Evolutionary conservation across 2,888 invertebrate genomes (phyloP).

Genomic region (Macrophya annulata): DNA sequence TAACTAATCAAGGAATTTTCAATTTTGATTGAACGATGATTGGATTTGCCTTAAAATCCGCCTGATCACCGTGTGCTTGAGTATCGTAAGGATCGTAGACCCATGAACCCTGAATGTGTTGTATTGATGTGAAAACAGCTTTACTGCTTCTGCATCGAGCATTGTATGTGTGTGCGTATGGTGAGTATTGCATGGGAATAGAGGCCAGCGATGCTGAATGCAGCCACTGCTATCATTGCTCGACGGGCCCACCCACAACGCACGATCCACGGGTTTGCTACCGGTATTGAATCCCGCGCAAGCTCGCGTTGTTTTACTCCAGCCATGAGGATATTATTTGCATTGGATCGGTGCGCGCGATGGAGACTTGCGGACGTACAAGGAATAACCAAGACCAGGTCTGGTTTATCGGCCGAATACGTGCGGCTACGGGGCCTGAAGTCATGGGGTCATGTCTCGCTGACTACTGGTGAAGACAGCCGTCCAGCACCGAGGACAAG

Average conservation of each 20-base stretch:
- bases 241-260: conserved; percentile 78
- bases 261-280: conserved; percentile 76
- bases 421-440: conserved; percentile 17
- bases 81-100: background rate
- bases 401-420: conserved; percentile 41
- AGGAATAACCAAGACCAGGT: conserved; percentile 40
- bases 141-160: conserved; percentile 53
- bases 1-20: background rate
- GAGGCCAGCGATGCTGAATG: conserved; percentile 68
- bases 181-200: conserved; percentile 74
- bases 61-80: background rate
- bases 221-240: conserved; percentile 69
- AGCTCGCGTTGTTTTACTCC: conserved; percentile 74
- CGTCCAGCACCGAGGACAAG: background rate
- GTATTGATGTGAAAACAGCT: conserved; percentile 37
- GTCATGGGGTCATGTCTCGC: conserved; percentile 48
- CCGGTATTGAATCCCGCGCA: conserved; percentile 79
- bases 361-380: conserved; percentile 31
- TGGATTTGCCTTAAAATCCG: background rate
- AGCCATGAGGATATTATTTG: conserved; percentile 77
- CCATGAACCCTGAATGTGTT: background rate
- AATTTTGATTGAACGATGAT: background rate
- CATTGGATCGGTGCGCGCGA: conserved; percentile 66
- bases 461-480: conserved; percentile 21
- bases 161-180: conserved; percentile 73